These are phyloP conservation scores for Anolis sagrei DNA, from an alignment of 2,113 vertebrate genomes.

Conservation along the genomic window DNA sequence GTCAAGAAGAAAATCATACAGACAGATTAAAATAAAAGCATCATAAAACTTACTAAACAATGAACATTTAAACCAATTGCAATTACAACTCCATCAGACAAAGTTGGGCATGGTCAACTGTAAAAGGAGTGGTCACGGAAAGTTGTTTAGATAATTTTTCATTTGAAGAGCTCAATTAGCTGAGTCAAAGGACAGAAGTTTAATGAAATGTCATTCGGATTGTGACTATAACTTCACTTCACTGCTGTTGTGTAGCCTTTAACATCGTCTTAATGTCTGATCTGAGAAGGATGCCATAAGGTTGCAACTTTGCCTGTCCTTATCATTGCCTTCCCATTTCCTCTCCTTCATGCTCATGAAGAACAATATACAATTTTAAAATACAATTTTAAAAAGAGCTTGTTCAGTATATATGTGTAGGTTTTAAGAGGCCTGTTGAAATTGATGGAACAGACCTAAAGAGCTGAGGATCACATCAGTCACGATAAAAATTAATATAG, in stretches of 20 bases:
- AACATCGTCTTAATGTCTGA: neutral
- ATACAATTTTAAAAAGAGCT: neutral
- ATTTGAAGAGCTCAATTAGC: neutral
- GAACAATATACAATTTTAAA: neutral
- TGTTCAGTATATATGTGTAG: neutral
- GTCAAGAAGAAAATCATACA: too few species aligned
- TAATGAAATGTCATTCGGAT: too few species aligned
- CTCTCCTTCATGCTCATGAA: constrained; percentile 12
- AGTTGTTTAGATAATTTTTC: neutral
- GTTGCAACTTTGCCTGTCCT: neutral
- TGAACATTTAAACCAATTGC: too few species aligned
- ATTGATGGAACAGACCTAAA: neutral
- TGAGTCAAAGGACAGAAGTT: neutral
- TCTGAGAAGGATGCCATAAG: neutral
- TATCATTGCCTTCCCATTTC: neutral
- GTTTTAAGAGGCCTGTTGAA: neutral
- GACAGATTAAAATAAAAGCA: too few species aligned
- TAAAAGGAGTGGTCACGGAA: neutral
- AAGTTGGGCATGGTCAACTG: too few species aligned
- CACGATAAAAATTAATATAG: neutral
- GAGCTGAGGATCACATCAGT: neutral
- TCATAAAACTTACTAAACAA: too few species aligned
- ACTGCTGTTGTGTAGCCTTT: neutral
- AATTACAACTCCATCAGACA: too few species aligned
- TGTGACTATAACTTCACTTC: too few species aligned